phyloP scores from a whole-genome alignment of 1,140 invertebrate genomes.

The Homalodisca vitripennis region DNA sequence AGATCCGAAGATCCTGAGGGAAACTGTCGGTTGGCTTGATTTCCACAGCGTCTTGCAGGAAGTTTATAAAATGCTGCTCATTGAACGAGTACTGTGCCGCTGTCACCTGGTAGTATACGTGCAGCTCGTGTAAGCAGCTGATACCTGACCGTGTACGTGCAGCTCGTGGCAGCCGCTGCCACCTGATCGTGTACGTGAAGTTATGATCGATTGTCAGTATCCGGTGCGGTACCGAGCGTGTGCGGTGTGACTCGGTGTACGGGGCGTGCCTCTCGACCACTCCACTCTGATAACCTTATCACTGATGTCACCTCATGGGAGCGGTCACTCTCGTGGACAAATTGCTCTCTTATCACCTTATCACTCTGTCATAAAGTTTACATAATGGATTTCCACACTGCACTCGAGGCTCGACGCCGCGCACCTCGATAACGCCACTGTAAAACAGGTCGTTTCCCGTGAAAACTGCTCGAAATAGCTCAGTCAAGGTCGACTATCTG shows the following conservation, averaged over 20 bases:
- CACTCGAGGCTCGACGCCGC: background rate
- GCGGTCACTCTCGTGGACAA: constrained; percentile 21
- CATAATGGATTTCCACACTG: constrained; percentile 22
- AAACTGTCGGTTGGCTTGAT: no score
- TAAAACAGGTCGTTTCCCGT: background rate
- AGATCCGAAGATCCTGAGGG: no score
- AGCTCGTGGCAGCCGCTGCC: no score
- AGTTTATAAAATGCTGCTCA: no score
- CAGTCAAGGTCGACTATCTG: no score
- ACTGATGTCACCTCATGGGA: constrained; percentile 10
- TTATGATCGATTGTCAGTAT: background rate
- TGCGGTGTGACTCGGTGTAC: no score
- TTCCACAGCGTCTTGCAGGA: no score
- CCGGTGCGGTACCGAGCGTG: no score
- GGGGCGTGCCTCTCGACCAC: constrained; percentile 6
- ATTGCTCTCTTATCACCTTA: constrained; percentile 23
- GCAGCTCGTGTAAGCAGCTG: no score
- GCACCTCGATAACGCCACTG: background rate
- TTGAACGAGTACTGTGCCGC: no score
- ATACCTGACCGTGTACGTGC: no score
- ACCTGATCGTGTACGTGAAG: background rate
- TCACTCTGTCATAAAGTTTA: constrained; percentile 18
- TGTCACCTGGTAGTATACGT: no score
- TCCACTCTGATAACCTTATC: background rate
- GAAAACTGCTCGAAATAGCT: constrained; percentile 6